A percentile compares a stretch with the other conserved stretches of the same genome.
These are phyloP conservation scores for Aleiodes sp. DNA, from an alignment of 1,140 invertebrate species.

Conservation along the genomic window DNA sequence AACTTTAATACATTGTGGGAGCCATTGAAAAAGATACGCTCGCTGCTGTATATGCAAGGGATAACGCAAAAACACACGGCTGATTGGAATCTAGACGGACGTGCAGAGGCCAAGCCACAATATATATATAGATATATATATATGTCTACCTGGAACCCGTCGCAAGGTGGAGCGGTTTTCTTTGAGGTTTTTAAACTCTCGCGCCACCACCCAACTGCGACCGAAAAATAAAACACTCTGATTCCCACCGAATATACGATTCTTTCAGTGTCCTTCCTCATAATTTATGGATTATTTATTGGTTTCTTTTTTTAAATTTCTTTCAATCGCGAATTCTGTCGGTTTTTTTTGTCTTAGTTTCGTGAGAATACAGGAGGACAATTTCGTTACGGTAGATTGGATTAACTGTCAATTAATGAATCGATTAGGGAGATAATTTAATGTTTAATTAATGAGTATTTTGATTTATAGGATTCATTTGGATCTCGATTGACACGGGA, in stretches of 20 bases:
- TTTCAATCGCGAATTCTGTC: too few species aligned
- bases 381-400: neutral
- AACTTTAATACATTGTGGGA: slow-evolving; percentile 15
- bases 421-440: neutral
- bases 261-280: neutral
- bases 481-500: too few species aligned
- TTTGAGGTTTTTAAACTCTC: slow-evolving; percentile 48
- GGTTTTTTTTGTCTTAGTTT: neutral
- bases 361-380: neutral
- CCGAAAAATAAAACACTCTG: slow-evolving; percentile 14
- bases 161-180: slow-evolving; percentile 42
- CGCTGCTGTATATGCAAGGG: slow-evolving; percentile 5
- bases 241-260: slow-evolving; percentile 12
- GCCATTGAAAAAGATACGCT: slow-evolving; percentile 36
- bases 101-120: slow-evolving; percentile 23
- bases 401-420: neutral
- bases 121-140: neutral
- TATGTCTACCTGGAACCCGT: slow-evolving; percentile 48
- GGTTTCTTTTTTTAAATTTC: neutral
- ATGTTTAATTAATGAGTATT: neutral
- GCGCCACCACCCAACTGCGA: slow-evolving; percentile 22
- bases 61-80: slow-evolving; percentile 50
- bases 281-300: slow-evolving; percentile 16
- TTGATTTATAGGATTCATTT: neutral
- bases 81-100: slow-evolving; percentile 57